Evolutionary conservation across 2,888 invertebrate genomes (phyloP).

Genomic region (Folsomia manolachei): DNA sequence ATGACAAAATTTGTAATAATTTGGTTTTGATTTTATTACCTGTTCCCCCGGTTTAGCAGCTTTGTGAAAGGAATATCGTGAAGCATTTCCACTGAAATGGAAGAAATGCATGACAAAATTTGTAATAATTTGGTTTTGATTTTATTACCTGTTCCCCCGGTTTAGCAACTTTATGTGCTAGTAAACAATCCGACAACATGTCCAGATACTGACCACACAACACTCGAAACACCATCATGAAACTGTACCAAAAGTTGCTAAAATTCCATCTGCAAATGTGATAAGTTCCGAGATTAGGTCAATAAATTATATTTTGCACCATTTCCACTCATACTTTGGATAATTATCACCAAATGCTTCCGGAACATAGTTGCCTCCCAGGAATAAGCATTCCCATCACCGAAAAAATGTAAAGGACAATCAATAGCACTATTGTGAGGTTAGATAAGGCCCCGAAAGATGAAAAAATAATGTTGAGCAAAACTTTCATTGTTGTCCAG

Average conservation of each 20-base stretch:
- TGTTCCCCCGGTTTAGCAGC: constrained; percentile 57
- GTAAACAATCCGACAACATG: constrained; percentile 95
- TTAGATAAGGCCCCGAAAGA: constrained; percentile 95
- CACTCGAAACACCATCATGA: constrained; percentile 96
- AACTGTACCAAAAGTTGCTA: constrained; percentile 93
- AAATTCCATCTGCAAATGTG: constrained; percentile 84
- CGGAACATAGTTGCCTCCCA: constrained; percentile 84
- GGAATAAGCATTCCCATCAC: constrained; percentile 96
- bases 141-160: background rate
- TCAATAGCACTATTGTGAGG: constrained; percentile 88
- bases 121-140: background rate
- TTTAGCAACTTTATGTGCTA: constrained; percentile 79
- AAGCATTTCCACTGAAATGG: no score
- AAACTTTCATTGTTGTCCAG: constrained; percentile 97
- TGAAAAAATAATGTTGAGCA: constrained; percentile 92
- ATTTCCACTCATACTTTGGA: constrained; percentile 69
- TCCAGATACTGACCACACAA: constrained; percentile 89
- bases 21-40: background rate
- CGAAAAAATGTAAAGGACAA: constrained; percentile 97
- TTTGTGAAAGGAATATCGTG: constrained; percentile 95
- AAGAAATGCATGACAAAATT: background rate
- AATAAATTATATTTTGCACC: background rate
- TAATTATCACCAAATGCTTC: constrained; percentile 67
- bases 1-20: background rate
- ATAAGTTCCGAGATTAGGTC: background rate